Conservation (phyloP, 2,888 invertebrate species). For the Agrotis clavis region DNA sequence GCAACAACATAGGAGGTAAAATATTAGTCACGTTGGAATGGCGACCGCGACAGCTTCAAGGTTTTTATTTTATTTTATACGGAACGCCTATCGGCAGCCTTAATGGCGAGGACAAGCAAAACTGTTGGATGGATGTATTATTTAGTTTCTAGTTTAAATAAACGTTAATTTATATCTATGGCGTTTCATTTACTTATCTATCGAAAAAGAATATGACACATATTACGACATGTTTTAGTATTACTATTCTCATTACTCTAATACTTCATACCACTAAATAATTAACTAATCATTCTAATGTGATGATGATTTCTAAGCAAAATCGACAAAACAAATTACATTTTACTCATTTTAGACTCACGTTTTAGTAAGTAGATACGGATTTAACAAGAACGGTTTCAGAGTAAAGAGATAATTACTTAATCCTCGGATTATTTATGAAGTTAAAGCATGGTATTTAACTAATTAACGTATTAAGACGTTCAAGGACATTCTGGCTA, state of each 20-base stretch:
- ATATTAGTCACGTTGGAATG: conserved; percentile 29
- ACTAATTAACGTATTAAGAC: neutral
- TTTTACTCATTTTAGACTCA: neutral
- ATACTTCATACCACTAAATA: neutral
- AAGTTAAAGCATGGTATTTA: neutral
- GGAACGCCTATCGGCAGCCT: conserved; percentile 21
- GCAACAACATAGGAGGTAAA: conserved; percentile 78
- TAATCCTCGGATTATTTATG: conserved; percentile 9
- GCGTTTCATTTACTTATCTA: conserved; percentile 7
- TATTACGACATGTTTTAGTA: neutral
- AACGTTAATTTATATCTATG: conserved; percentile 31
- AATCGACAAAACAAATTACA: neutral
- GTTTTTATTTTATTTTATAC: conserved; percentile 30
- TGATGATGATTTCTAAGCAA: neutral
- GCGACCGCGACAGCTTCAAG: conserved; percentile 22
- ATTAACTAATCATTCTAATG: neutral
- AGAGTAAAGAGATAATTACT: no score
- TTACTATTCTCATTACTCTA: no score
- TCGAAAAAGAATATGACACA: neutral
- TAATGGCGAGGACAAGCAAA: conserved; percentile 9
- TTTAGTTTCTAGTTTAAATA: conserved; percentile 54
- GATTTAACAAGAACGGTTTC: neutral
- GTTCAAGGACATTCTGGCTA: conserved; percentile 4
- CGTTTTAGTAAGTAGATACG: neutral
- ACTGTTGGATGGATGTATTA: conserved; percentile 32